Base-by-base conservation (phyloP, 30 jellyfish, hydroid and myxozoan genomes). In the Aurelia aurita region DNA sequence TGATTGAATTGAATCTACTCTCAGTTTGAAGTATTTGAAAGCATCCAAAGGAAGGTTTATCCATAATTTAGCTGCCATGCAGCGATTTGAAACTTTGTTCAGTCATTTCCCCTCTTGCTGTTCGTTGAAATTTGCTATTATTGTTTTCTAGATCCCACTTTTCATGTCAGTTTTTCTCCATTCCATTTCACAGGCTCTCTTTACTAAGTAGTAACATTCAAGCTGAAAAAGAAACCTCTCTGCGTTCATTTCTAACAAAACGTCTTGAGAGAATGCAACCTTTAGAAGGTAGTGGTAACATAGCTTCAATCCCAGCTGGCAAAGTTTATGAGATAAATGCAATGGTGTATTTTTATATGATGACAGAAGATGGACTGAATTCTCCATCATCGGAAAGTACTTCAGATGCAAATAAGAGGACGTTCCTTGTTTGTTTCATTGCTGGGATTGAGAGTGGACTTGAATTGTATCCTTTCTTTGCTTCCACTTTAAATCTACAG, bases 191-290 rank as follows among this genome's bases (percentile, higher is more conserved):
- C 54, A 95, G 99, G 78, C 84, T 95, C 14, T 89, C 99, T 7
- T 66, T 95, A 31, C 78, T 95, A 18, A 95, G 96, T 55, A 90
- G 99, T 76, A 95, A 89, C 73, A 70, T 95, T 60, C 96, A 90
- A 43, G 97, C 97, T 10, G 99, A 95, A 39, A 73, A 65, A 35
- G 99, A 95, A 51, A 89, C 97, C 5, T 44, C 73, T 53, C 74
- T 95, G 55, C 82, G 99, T 16, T 85, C 98, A 64, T 80, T 84
- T 43, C 88, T 95, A 14, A 71, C 87, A 19, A 69, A 79, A 46
- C 76, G 87, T 2, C 79, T 90, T 19, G 90, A 58, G 28, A 45
- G 58, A 14, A 43, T 62, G 28, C 84, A 80, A 6, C 86, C 76
- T 2, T 43, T 66, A 20, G 95, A 74, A 18, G 95, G 91, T 28